phyloP scores from a whole-genome alignment of 2,113 vertebrate species.

The Turdus rufiventris region DNA sequence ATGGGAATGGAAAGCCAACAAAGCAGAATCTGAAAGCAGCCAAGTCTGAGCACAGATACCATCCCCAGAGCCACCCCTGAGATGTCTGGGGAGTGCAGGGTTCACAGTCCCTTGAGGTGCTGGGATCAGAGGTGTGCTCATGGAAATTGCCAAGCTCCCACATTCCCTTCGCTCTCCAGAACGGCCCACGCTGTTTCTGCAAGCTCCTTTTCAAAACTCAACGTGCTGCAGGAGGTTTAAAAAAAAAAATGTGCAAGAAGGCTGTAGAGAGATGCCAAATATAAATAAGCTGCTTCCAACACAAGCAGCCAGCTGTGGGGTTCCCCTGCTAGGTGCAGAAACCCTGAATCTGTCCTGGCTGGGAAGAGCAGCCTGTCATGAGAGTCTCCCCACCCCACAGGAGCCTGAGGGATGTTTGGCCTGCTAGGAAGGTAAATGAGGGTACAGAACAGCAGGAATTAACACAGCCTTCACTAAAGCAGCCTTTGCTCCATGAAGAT shows the following conservation, averaged over 20 bases:
- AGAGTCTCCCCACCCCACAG: neutral
- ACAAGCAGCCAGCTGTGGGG: neutral
- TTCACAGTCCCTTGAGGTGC: accelerated
- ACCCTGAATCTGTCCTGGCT: neutral
- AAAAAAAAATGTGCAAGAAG: neutral
- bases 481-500: neutral
- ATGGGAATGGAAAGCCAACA: neutral
- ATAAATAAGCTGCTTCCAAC: neutral
- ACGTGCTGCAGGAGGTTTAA: neutral
- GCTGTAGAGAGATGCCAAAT: neutral
- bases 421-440: neutral
- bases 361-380: neutral
- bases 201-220: neutral
- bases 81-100: neutral
- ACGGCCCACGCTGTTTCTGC: neutral
- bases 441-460: neutral
- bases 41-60: neutral
- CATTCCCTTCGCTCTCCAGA: neutral
- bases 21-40: neutral
- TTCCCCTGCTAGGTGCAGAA: neutral
- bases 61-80: neutral
- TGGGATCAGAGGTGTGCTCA: accelerated
- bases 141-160: neutral
- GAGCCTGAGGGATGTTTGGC: neutral
- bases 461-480: accelerated